A percentile compares a stretch with the other conserved stretches of the same genome.
Conservation (phyloP, 2,888 invertebrate species). For the Troides aeacus region DNA sequence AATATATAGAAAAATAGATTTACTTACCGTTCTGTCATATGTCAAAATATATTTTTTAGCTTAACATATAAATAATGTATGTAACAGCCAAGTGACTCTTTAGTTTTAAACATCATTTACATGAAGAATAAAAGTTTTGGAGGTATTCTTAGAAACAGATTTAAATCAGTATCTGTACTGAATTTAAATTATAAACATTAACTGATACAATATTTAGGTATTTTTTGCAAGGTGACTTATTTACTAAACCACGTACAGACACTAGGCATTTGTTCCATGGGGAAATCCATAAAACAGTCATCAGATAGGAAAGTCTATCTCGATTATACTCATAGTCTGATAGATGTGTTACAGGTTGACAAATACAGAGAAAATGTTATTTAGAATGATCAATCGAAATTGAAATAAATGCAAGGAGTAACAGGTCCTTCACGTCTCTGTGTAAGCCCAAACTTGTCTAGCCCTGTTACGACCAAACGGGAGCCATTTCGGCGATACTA, state of each 20-base stretch:
- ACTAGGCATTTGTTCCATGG: not conserved
- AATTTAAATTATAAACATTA: slow-evolving; percentile 2
- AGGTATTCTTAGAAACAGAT: not conserved
- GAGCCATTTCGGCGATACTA: no score
- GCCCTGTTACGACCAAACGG: no score
- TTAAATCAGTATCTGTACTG: not conserved
- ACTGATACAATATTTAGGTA: not conserved
- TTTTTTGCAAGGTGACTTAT: not conserved
- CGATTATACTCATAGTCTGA: no score
- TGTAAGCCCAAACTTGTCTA: no score
- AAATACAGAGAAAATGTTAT: no score
- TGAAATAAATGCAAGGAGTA: no score
- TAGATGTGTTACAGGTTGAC: no score
- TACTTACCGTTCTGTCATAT: not conserved
- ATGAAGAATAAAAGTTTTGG: not conserved
- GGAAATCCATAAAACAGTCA: not conserved
- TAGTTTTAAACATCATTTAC: not conserved
- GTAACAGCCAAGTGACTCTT: not conserved
- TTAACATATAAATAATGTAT: not conserved
- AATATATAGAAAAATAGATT: not conserved
- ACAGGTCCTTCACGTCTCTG: no score
- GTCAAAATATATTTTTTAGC: not conserved
- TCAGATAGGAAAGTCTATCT: not conserved
- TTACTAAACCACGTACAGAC: not conserved
- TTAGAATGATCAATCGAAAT: no score